These are phyloP conservation scores for Anthrax anthrax DNA, from an alignment of 2,888 invertebrate genomes.

Conservation along the genomic window DNA sequence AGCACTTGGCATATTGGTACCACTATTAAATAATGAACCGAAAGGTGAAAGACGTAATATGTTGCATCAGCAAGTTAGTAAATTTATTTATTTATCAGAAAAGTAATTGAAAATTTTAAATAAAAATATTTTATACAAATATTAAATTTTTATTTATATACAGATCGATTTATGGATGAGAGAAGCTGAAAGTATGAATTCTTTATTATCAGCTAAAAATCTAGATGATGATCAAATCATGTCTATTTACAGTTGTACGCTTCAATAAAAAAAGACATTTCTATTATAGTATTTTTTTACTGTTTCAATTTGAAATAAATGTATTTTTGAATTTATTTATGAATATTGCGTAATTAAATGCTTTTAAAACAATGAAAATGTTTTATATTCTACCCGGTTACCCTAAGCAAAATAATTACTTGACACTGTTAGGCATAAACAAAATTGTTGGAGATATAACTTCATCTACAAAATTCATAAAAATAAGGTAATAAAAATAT, in stretches of 20 bases:
- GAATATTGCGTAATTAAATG: too few species aligned
- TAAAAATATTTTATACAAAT: neutral
- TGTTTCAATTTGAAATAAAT: neutral
- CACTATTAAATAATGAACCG: constrained; percentile 42
- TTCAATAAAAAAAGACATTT: constrained; percentile 3
- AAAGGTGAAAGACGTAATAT: constrained; percentile 42
- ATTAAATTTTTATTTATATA: neutral
- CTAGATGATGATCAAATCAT: constrained; percentile 2
- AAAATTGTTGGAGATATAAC: too few species aligned
- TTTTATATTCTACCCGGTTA: too few species aligned
- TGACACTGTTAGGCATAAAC: too few species aligned
- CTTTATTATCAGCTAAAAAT: constrained; percentile 32
- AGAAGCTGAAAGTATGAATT: constrained; percentile 43
- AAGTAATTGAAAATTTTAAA: neutral
- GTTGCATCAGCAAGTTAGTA: constrained; percentile 40
- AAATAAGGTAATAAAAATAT: too few species aligned
- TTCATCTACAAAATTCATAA: too few species aligned
- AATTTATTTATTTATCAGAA: neutral
- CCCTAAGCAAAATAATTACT: too few species aligned
- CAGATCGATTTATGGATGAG: constrained; percentile 43
- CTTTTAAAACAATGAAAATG: too few species aligned
- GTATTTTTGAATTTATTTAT: neutral
- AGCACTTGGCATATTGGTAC: constrained; percentile 41
- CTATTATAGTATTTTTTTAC: neutral
- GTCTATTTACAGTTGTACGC: constrained; percentile 3